These are phyloP conservation scores for Circaetus gallicus DNA, from an alignment of 2,113 vertebrate species.

Conservation along the genomic window DNA sequence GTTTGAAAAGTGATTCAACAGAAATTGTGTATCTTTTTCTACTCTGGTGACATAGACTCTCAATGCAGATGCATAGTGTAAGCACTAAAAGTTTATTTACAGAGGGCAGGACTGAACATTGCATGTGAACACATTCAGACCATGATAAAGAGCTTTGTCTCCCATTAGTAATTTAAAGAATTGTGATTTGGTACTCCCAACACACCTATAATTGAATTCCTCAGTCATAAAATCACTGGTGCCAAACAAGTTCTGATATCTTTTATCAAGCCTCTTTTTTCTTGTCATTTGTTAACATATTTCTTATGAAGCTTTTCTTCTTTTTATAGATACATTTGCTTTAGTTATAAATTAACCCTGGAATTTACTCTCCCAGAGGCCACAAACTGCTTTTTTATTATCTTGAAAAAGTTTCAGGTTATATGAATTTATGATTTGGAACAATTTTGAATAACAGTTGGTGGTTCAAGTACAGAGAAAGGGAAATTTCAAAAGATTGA, in stretches of 20 bases:
- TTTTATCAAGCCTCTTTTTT: constrained; percentile 70
- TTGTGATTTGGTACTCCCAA: constrained; percentile 70
- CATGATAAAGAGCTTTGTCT: constrained; percentile 68
- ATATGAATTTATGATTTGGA: neutral
- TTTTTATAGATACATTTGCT: constrained; percentile 77
- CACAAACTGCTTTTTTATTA: constrained; percentile 42
- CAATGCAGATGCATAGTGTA: neutral
- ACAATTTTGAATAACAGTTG: neutral
- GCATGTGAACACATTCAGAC: constrained; percentile 59
- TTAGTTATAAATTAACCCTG: constrained; percentile 81
- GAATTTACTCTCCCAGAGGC: constrained; percentile 57
- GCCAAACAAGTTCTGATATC: constrained; percentile 70
- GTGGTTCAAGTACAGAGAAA: neutral
- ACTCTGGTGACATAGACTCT: neutral
- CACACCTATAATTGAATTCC: constrained; percentile 86
- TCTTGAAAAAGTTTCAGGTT: constrained; percentile 19
- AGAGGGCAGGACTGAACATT: constrained; percentile 69
- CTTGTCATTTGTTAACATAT: constrained; percentile 68
- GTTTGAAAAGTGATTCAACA: constrained; percentile 19
- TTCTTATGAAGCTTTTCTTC: constrained; percentile 71
- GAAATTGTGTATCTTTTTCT: neutral
- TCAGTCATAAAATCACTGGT: constrained; percentile 76
- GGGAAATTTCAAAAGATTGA: neutral
- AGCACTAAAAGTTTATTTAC: constrained; percentile 55
- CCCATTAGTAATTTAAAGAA: constrained; percentile 78